A percentile compares a stretch with the other conserved stretches of the same genome.
phyloP scores from a whole-genome alignment of 1,140 invertebrate genomes.

The Drosophila eugracilis region DNA sequence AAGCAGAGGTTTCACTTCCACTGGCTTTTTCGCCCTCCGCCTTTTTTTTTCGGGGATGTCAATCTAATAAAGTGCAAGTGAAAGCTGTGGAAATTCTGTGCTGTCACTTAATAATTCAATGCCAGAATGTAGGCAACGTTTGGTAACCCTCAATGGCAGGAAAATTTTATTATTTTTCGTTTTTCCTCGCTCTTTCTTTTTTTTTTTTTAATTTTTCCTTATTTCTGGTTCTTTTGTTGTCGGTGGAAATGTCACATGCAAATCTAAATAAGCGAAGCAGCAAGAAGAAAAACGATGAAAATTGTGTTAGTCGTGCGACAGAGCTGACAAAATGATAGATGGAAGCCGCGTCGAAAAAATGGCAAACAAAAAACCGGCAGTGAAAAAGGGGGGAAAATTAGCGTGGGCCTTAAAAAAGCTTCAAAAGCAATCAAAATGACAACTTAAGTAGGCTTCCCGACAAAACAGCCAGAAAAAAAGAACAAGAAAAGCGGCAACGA shows the following conservation, averaged over 20 bases:
- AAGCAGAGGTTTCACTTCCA: slow-evolving; percentile 11
- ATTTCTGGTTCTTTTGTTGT: slow-evolving; percentile 29
- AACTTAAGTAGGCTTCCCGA: slow-evolving; percentile 78
- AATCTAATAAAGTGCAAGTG: slow-evolving; percentile 67
- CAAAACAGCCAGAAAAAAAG: slow-evolving; percentile 33
- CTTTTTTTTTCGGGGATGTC: slow-evolving; percentile 42
- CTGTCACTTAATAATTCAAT: slow-evolving; percentile 78
- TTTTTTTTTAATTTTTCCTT: slow-evolving; percentile 31
- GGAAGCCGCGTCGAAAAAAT: slow-evolving; percentile 21
- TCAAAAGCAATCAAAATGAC: slow-evolving; percentile 83
- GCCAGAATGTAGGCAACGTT: slow-evolving; percentile 36
- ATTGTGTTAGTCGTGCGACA: slow-evolving; percentile 64
- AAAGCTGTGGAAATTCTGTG: slow-evolving; percentile 35
- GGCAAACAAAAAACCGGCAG: background rate
- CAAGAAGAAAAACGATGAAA: slow-evolving; percentile 62
- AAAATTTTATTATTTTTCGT: slow-evolving; percentile 49
- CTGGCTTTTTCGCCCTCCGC: slow-evolving; percentile 15
- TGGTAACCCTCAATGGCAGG: slow-evolving; percentile 31
- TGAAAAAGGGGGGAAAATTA: slow-evolving; percentile 50
- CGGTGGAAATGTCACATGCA: slow-evolving; percentile 60
- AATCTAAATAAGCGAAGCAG: slow-evolving; percentile 56
- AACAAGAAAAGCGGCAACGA: slow-evolving; percentile 11
- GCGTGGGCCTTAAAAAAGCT: slow-evolving; percentile 71
- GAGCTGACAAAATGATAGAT: slow-evolving; percentile 72
- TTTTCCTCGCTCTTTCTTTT: slow-evolving; percentile 9